phyloP scores from a whole-genome alignment of 1,140 invertebrate species.

The Drosophila biarmipes region DNA sequence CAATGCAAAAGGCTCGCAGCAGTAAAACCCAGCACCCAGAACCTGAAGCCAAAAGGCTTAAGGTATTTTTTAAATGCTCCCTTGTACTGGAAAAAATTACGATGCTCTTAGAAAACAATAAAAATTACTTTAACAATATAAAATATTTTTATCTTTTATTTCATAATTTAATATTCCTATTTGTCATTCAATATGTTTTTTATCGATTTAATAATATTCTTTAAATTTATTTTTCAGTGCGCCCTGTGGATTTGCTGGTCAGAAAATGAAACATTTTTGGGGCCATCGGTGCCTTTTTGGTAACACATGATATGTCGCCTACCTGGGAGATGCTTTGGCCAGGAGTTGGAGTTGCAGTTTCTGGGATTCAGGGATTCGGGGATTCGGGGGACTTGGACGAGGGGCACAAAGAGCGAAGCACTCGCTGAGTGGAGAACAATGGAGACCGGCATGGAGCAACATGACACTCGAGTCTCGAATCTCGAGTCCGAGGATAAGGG shows the following conservation, averaged over 20 bases:
- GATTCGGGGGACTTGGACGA: not conserved
- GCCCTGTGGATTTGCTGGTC: constrained; percentile 30
- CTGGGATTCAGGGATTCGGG: constrained; percentile 28
- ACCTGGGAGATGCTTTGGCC: constrained; percentile 54
- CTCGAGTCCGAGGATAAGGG: constrained; percentile 34
- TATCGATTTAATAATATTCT: too few relatives aligned
- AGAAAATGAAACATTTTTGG: constrained; percentile 49
- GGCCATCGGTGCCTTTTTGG: constrained; percentile 64
- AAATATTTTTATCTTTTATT: too few relatives aligned
- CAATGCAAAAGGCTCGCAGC: constrained; percentile 16
- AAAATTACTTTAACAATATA: too few relatives aligned
- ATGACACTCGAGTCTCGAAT: constrained; percentile 42
- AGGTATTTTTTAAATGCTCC: constrained; percentile 74
- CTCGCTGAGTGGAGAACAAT: constrained; percentile 45
- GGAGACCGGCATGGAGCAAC: constrained; percentile 44
- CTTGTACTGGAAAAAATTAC: constrained; percentile 1
- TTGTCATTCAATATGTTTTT: not conserved
- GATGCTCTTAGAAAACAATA: too few relatives aligned
- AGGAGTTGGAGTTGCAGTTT: constrained; percentile 24
- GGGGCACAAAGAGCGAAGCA: constrained; percentile 2
- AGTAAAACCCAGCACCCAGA: constrained; percentile 30
- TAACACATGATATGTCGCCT: constrained; percentile 81
- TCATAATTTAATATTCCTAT: not conserved
- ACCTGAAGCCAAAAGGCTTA: constrained; percentile 22
- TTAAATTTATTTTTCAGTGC: constrained; percentile 13